phyloP scores from a whole-genome alignment of 37 sponge, comb jelly and placozoan genomes.

The Spongia lamella region DNA sequence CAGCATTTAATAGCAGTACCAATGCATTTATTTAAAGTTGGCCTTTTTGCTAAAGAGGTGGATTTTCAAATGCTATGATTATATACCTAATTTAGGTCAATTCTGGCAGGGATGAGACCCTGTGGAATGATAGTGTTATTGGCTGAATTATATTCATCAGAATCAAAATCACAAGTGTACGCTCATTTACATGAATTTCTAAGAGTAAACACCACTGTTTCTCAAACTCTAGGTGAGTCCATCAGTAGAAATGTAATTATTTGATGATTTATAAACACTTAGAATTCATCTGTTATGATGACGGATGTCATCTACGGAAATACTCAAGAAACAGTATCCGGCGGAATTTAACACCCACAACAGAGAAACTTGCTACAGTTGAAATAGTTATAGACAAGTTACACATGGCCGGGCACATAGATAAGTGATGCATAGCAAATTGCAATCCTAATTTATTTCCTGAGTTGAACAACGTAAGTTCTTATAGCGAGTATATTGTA shows the following conservation, averaged over 20 bases:
- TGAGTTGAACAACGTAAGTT: conserved; percentile 10
- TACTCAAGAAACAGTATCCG: conserved; percentile 1
- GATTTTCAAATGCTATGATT: no score
- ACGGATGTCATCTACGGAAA: conserved; percentile 6
- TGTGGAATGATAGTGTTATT: conserved; percentile 30
- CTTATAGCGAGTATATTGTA: background rate
- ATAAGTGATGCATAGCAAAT: conserved; percentile 4
- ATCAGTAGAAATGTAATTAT: background rate
- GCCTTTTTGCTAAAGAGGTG: no score
- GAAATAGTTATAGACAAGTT: conserved; percentile 24
- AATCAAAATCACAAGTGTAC: conserved; percentile 23
- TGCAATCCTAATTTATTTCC: conserved; percentile 12
- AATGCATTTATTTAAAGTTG: no score
- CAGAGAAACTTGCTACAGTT: background rate
- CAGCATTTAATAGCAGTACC: no score
- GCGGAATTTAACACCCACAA: background rate
- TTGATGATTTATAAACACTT: background rate
- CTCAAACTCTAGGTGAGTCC: conserved; percentile 5
- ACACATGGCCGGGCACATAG: conserved; percentile 40
- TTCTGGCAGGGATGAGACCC: conserved; percentile 44
- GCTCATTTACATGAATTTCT: conserved; percentile 4
- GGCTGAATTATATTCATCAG: conserved; percentile 20
- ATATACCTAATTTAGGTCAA: no score
- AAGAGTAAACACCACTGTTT: background rate
- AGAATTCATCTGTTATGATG: no score